phyloP scores from a whole-genome alignment of 1,140 invertebrate genomes.

The Polypedilum vanderplanki region DNA sequence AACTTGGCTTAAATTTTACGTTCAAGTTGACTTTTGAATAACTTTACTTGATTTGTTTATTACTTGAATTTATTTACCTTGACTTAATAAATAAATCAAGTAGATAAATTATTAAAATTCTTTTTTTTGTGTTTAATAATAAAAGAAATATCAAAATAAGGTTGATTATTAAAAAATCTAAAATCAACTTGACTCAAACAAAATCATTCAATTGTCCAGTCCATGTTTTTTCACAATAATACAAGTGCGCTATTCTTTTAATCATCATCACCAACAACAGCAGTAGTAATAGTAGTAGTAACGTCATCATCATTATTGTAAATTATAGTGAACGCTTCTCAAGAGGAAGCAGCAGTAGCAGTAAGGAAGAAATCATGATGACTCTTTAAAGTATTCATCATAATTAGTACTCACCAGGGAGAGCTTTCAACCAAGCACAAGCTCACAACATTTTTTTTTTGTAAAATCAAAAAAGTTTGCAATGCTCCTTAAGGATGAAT shows the following conservation, averaged over 20 bases:
- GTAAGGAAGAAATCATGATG: slow-evolving; percentile 1
- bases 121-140: not conserved
- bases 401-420: not conserved
- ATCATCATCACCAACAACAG: not conserved
- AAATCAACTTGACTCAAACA: no score
- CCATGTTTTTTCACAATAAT: not conserved
- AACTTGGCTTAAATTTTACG: no score
- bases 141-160: no score
- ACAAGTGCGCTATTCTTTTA: not conserved
- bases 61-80: no score
- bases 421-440: not conserved
- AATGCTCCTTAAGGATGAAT: slow-evolving; percentile 10
- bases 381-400: slow-evolving; percentile 14
- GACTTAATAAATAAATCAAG: no score
- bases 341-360: not conserved
- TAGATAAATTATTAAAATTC: not conserved
- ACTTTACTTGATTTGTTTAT: no score
- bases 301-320: slow-evolving; percentile 7
- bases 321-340: not conserved
- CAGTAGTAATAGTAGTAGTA: no score
- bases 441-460: not conserved
- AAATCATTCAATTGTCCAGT: no score
- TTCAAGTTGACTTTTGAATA: no score
- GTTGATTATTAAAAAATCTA: no score
- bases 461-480: not conserved